Base-by-base conservation (phyloP, 2,888 invertebrate species). In the Cephus pygmeus region DNA sequence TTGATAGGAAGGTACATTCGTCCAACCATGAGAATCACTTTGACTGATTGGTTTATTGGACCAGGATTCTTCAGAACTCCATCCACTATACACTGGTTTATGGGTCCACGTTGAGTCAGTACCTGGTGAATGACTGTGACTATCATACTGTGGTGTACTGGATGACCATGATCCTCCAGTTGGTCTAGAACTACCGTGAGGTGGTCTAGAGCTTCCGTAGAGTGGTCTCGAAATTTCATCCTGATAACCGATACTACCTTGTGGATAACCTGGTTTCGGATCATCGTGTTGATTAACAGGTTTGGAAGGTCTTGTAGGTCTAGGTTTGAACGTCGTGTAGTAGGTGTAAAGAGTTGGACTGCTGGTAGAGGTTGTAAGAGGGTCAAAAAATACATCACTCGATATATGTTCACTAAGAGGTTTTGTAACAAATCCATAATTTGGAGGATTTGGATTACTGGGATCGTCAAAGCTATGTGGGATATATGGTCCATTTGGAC, bases 361-460 rank as follows among this genome's bases (percentile, higher is more conserved):
- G 33, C 77, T 74, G 11, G 85, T 85, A 33, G 81, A 1, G 76
- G 76, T 76, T 86, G 69, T 68, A 85, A 69, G 77, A 77, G 77
- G 69, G 74, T 75, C 73, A 69, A 69, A 79, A n/a, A 56, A 76
- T 31, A 34, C 69, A 69, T 88, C 88, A 73, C 85, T 85, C 0
- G 88, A 81, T 9, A 85, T 75, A 33, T 86, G 81, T 40, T 81
- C 83, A 73, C 83, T 84, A 0, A 69, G 23, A 4, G 87, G 86
- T 6, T 73, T 81, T 12, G 84, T 75, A 12, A 75, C 85, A 33
- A 82, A 88, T 0, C 88, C 88, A 15, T 84, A 88, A 73, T 76
- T 83, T 11, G 86, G 83, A 6, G 90, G 90, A 82, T 90, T 89
- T 0, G 90, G 90, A 79, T 90, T 90, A 75, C 75, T 87, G 0